Conservation (phyloP, 2,797 vertebrate species). For the Crenuchus spilurus region DNA sequence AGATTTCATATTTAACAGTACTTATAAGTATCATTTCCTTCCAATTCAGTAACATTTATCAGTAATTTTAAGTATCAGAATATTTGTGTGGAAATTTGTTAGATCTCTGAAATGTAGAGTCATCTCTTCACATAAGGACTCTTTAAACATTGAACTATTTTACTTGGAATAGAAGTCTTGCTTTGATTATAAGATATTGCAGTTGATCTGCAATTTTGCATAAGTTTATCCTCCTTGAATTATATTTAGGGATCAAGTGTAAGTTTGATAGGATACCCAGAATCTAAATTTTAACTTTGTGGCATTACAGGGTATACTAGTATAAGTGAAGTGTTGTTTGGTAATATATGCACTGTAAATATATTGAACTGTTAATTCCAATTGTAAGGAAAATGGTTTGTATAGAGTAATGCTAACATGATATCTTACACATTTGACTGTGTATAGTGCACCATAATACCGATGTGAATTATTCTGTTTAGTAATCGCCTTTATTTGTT, state of each 20-base stretch:
- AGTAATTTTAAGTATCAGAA: constrained; percentile 21
- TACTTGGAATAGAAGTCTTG: constrained; percentile 63
- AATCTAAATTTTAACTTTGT: constrained; percentile 69
- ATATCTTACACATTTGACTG: constrained; percentile 74
- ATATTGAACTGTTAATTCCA: constrained; percentile 67
- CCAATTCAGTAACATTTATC: not conserved
- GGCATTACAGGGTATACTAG: constrained; percentile 82
- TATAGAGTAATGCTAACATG: constrained; percentile 67
- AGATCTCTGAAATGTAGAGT: constrained; percentile 40
- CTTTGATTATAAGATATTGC: constrained; percentile 64
- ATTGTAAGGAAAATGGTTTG: constrained; percentile 69
- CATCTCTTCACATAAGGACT: constrained; percentile 64
- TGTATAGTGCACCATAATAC: constrained; percentile 73
- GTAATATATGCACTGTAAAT: constrained; percentile 73
- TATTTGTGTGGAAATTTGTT: constrained; percentile 4
- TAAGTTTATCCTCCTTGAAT: constrained; percentile 59
- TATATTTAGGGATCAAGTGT: constrained; percentile 55
- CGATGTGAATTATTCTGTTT: constrained; percentile 67
- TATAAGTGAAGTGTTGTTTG: constrained; percentile 72
- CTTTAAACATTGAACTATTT: constrained; percentile 39
- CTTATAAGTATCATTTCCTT: not conserved
- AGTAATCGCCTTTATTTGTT: constrained; percentile 72
- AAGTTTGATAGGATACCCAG: constrained; percentile 63
- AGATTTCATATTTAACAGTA: not conserved
- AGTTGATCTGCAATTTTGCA: constrained; percentile 73